Evolutionary conservation across 2,113 vertebrate species (phyloP).

Genomic region (Pampusana beccarii): DNA sequence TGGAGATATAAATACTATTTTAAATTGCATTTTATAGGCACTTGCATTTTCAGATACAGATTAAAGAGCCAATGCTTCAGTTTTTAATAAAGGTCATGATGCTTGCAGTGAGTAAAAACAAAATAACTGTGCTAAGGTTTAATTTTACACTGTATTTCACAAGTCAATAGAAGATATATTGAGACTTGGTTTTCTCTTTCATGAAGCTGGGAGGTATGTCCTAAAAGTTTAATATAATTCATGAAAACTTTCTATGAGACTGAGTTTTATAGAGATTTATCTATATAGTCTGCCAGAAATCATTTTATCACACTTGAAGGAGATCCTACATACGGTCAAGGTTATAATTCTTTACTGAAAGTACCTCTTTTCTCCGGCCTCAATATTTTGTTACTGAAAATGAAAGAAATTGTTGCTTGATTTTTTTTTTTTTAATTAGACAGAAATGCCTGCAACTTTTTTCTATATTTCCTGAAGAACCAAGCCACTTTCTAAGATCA

Average conservation of each 20-base stretch:
- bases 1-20: not conserved
- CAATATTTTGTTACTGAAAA: not conserved
- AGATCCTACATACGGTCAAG: not conserved
- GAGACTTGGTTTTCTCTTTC: not conserved
- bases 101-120: not conserved
- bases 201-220: not conserved
- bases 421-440: not conserved
- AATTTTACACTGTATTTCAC: not conserved
- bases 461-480: not conserved
- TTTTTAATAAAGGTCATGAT: not conserved
- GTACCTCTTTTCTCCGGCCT: not conserved
- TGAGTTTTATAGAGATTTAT: not conserved
- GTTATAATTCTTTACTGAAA: constrained; percentile 2
- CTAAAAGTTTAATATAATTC: not conserved
- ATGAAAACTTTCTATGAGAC: not conserved
- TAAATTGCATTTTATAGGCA: not conserved
- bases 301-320: not conserved
- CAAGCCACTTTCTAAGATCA: not conserved
- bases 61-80: not conserved
- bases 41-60: not conserved
- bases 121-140: not conserved
- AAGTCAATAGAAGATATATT: not conserved
- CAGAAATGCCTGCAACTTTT: not conserved
- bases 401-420: not conserved
- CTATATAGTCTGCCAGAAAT: not conserved